Base-by-base conservation (phyloP, 2,888 invertebrate species). In the Acleris sparsana region DNA sequence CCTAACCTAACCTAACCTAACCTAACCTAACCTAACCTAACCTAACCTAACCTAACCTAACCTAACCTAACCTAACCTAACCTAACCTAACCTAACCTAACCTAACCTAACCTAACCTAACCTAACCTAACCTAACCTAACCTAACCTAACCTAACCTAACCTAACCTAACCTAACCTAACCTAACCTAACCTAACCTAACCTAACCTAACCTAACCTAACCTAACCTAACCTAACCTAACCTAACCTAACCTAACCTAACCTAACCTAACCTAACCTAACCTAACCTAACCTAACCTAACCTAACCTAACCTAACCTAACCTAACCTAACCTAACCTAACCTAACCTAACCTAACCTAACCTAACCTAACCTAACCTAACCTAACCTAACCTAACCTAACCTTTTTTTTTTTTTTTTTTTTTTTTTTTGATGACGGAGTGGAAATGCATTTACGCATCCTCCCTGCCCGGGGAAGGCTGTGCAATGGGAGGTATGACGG, bases 381-480 rank as follows among this genome's bases (percentile, higher is more conserved):
- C n/a, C n/a, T n/a, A 68, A 68, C 68, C 61, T 68, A 69, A 69
- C 69, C 67, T 67, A 69, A 69, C 69, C 64, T 69, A 69, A 67
- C 67, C 67, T 63, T 62, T 67, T n/a, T n/a, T n/a, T n/a, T n/a
- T n/a, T n/a, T n/a, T n/a, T n/a, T n/a, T n/a, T n/a, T n/a, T n/a
- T n/a, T n/a, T n/a, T n/a, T n/a, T n/a, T n/a, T n/a, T n/a, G n/a
- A n/a, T n/a, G n/a, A n/a, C n/a, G n/a, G n/a, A n/a, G n/a, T n/a
- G n/a, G n/a, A n/a, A n/a, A n/a, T n/a, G n/a, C n/a, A n/a, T n/a
- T n/a, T n/a, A n/a, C n/a, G n/a, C n/a, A n/a, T n/a, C n/a, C n/a
- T n/a, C n/a, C n/a, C n/a, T n/a, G n/a, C n/a, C n/a, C n/a, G n/a
- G n/a, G n/a, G n/a, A n/a, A n/a, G n/a, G n/a, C n/a, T n/a, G n/a